A percentile compares a stretch with the other conserved stretches of the same genome.
Conservation (phyloP, 2,888 invertebrate species). For the Minunthozetes semirufus region DNA sequence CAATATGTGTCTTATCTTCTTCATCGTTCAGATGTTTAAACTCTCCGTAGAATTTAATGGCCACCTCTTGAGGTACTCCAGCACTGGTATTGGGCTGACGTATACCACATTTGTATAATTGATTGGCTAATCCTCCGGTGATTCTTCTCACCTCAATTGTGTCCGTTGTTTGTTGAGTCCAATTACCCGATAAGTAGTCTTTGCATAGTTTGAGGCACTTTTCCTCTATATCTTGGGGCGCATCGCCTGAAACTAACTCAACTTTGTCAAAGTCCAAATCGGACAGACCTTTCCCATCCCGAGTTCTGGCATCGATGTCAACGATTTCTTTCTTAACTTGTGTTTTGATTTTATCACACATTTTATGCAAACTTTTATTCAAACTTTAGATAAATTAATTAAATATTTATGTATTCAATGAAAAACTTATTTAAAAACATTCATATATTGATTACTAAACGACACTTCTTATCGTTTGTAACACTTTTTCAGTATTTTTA, state of each 20-base stretch:
- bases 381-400: no score
- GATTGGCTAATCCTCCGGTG: neutral
- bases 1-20: neutral
- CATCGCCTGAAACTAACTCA: constrained; percentile 33
- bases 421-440: no score
- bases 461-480: no score
- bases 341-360: no score
- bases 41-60: neutral
- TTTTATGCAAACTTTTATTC: no score
- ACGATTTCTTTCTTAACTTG: no score
- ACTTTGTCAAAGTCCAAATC: neutral
- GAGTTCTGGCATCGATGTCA: no score
- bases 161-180: neutral
- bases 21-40: neutral
- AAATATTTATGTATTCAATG: no score
- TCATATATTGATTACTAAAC: no score
- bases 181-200: neutral
- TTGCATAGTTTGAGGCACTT: neutral
- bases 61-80: neutral
- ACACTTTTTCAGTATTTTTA: no score
- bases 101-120: neutral
- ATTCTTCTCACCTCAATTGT: neutral
- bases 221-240: neutral
- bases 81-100: neutral
- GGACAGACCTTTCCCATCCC: no score